Evolutionary conservation across 1,140 invertebrate species (phyloP).

Genomic region (Microplitis mediator): DNA sequence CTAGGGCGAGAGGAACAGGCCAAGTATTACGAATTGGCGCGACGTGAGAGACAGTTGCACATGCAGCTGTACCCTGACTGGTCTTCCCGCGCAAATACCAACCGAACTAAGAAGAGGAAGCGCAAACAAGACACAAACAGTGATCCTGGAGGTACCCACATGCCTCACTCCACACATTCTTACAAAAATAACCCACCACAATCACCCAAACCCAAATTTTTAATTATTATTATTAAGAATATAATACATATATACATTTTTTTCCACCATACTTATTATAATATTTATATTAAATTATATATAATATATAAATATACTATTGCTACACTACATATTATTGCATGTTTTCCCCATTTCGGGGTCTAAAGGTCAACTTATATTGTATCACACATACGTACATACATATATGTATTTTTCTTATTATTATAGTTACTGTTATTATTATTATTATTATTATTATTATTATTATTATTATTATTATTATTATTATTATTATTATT

Average conservation of each 20-base stretch:
- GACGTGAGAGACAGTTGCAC: conserved; percentile 96
- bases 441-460: conserved; percentile 30
- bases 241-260: background rate
- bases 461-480: conserved; percentile 40
- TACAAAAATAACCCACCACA: conserved; percentile 45
- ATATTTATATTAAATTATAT: conserved; percentile 28
- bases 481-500: conserved; percentile 33
- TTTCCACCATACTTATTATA: conserved; percentile 37
- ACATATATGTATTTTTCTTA: conserved; percentile 40
- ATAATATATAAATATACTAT: conserved; percentile 10
- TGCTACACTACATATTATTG: conserved; percentile 55
- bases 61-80: conserved; percentile 99
- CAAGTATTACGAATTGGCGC: conserved; percentile 99
- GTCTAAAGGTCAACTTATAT: conserved; percentile 47
- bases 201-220: conserved; percentile 17
- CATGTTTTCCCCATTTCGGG: conserved; percentile 57
- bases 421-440: background rate
- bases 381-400: conserved; percentile 31
- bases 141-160: conserved; percentile 79
- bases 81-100: conserved; percentile 97
- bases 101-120: conserved; percentile 98
- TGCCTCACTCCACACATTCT: conserved; percentile 62
- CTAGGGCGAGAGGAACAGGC: conserved; percentile 97
- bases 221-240: too few species aligned
- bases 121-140: conserved; percentile 97